Evolutionary conservation across 2,113 vertebrate genomes (phyloP).

Genomic region (Centropus bengalensis): DNA sequence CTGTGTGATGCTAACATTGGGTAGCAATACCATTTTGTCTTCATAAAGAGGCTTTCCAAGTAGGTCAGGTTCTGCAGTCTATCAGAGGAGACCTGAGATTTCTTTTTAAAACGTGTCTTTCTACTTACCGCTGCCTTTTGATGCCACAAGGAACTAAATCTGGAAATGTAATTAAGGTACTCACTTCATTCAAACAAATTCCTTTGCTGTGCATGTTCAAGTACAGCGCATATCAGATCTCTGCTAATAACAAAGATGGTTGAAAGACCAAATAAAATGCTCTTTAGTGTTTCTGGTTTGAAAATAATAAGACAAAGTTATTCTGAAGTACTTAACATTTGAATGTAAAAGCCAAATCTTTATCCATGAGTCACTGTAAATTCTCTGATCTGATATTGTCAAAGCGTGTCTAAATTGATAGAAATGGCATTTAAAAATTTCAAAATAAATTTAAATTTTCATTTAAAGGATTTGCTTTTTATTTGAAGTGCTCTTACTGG

Average conservation of each 20-base stretch:
- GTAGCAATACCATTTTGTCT: background rate
- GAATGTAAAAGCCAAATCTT: slow-evolving; percentile 66
- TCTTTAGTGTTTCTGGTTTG: slow-evolving; percentile 64
- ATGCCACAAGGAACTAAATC: slow-evolving; percentile 1
- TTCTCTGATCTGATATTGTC: slow-evolving; percentile 53
- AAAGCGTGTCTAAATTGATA: slow-evolving; percentile 64
- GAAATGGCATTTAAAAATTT: slow-evolving; percentile 31
- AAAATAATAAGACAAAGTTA: slow-evolving; percentile 55
- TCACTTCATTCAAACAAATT: background rate
- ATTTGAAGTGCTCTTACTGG: slow-evolving; percentile 15
- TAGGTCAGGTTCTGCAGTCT: background rate
- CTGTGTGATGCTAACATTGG: background rate
- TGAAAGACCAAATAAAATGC: slow-evolving; percentile 45
- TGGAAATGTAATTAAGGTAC: slow-evolving; percentile 44
- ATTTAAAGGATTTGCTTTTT: slow-evolving; percentile 61
- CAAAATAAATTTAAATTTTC: slow-evolving; percentile 71
- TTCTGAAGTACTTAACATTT: slow-evolving; percentile 55
- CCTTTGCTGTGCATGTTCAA: slow-evolving; percentile 10
- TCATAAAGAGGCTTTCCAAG: background rate
- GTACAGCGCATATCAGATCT: slow-evolving; percentile 27
- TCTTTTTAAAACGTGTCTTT: background rate
- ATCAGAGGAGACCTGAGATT: background rate
- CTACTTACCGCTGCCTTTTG: slow-evolving; percentile 22
- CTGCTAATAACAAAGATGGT: slow-evolving; percentile 28
- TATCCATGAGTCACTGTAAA: slow-evolving; percentile 56